These are phyloP conservation scores for Drusus annulatus DNA, from an alignment of 1,140 invertebrate species.

Conservation along the genomic window DNA sequence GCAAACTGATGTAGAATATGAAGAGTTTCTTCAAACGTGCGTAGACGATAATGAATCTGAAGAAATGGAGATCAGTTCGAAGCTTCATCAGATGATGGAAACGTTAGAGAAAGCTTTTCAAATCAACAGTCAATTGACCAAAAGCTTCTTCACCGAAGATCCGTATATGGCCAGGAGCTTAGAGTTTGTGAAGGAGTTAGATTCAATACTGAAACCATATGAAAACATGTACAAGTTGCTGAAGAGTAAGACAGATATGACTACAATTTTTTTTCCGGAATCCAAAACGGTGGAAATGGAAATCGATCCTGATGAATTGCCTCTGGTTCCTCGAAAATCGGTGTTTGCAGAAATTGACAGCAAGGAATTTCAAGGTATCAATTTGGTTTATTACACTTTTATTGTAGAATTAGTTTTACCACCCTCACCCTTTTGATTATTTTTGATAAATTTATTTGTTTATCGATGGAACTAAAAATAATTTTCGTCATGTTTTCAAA, in stretches of 20 bases:
- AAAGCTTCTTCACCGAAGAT: conserved; percentile 8
- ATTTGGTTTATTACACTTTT: not conserved
- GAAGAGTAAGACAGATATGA: conserved; percentile 21
- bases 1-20: not conserved
- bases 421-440: too few species aligned
- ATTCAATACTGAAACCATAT: not conserved
- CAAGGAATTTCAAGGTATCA: not conserved
- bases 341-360: not conserved
- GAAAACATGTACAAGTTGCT: conserved; percentile 6
- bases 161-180: conserved; percentile 26
- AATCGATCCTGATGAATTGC: conserved; percentile 12
- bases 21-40: conserved; percentile 2
- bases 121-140: not conserved
- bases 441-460: too few species aligned
- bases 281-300: not conserved
- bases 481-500: too few species aligned
- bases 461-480: too few species aligned
- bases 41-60: not conserved
- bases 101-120: conserved; percentile 9
- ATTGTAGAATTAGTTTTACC: not conserved
- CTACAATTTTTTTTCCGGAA: conserved; percentile 25
- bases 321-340: not conserved
- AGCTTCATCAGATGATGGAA: conserved; percentile 23
- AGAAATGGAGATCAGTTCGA: conserved; percentile 1
- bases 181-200: conserved; percentile 19